These are phyloP conservation scores for Aphidius gifuensis DNA, from an alignment of 1,140 invertebrate genomes.

Conservation along the genomic window DNA sequence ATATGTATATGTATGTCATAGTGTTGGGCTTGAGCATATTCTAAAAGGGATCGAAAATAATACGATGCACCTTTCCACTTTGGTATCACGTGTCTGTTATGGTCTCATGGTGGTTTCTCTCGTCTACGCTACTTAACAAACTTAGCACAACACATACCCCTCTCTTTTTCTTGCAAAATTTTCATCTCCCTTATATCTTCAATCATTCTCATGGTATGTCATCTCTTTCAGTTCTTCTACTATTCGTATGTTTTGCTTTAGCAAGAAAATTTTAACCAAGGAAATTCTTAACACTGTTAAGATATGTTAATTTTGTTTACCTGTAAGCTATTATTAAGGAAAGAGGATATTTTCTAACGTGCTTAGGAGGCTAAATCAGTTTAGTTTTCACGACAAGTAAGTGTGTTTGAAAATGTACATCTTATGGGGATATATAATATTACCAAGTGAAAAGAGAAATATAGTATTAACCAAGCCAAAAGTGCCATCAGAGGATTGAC, in stretches of 20 bases:
- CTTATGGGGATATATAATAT: conserved; percentile 34
- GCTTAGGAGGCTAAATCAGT: conserved; percentile 55
- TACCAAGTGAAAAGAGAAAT: too few species aligned
- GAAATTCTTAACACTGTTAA: conserved; percentile 57
- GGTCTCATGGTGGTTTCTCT: conserved; percentile 29
- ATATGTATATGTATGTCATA: background rate
- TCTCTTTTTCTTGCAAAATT: conserved; percentile 3
- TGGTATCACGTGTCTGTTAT: conserved; percentile 26
- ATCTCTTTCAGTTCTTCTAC: conserved; percentile 2
- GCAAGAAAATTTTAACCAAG: conserved; percentile 13
- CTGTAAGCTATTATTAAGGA: conserved; percentile 55
- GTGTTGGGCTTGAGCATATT: conserved; percentile 6
- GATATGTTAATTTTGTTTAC: conserved; percentile 59
- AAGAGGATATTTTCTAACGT: conserved; percentile 44
- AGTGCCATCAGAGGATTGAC: background rate
- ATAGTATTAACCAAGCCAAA: too few species aligned
- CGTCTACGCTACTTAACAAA: conserved; percentile 30
- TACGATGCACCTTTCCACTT: conserved; percentile 14
- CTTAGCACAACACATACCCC: conserved; percentile 19
- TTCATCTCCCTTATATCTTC: conserved; percentile 5
- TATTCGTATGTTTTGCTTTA: background rate
- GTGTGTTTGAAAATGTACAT: conserved; percentile 31
- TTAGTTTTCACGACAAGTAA: conserved; percentile 52
- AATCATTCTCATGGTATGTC: conserved; percentile 19
- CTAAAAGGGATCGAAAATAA: conserved; percentile 18